These are phyloP conservation scores for Melanotaenia duboulayi DNA, from an alignment of 2,113 vertebrate genomes.

Conservation along the genomic window DNA sequence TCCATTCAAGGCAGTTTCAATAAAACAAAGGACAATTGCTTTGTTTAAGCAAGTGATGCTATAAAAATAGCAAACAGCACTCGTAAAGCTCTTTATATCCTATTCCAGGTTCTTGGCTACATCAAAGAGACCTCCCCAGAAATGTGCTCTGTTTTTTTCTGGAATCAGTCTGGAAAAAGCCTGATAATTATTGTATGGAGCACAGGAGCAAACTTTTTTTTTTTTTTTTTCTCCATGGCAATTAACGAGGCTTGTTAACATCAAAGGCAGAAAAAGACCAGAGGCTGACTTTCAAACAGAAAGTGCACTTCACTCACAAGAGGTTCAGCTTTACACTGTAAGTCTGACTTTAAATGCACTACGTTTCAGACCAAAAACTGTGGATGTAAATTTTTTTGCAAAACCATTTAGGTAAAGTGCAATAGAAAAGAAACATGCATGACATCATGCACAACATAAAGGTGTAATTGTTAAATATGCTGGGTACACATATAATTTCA, in stretches of 20 bases:
- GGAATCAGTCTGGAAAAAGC: constrained; percentile 41
- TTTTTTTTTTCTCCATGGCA: constrained; percentile 26
- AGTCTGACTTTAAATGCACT: constrained; percentile 18
- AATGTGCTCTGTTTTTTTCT: constrained; percentile 35
- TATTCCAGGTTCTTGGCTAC: constrained; percentile 34
- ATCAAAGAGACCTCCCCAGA: constrained; percentile 58
- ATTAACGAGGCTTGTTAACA: constrained; percentile 72
- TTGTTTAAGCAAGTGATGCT: constrained; percentile 27
- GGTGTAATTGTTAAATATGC: no score
- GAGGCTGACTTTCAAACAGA: constrained; percentile 52
- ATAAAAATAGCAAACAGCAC: constrained; percentile 43
- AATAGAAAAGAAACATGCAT: no score
- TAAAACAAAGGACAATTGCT: constrained; percentile 39
- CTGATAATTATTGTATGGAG: constrained; percentile 56
- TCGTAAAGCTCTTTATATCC: constrained; percentile 50
- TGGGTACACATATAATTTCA: neutral
- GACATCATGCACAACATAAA: no score
- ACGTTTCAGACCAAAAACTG: constrained; percentile 9
- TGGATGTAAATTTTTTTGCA: neutral
- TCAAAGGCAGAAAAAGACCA: constrained; percentile 65
- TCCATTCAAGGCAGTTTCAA: constrained; percentile 37
- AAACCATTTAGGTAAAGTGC: neutral
- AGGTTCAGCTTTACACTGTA: constrained; percentile 26
- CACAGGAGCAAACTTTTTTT: constrained; percentile 44
- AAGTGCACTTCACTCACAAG: constrained; percentile 27